Conservation (phyloP, 2,113 vertebrate genomes). For the Lamprotornis superbus region DNA sequence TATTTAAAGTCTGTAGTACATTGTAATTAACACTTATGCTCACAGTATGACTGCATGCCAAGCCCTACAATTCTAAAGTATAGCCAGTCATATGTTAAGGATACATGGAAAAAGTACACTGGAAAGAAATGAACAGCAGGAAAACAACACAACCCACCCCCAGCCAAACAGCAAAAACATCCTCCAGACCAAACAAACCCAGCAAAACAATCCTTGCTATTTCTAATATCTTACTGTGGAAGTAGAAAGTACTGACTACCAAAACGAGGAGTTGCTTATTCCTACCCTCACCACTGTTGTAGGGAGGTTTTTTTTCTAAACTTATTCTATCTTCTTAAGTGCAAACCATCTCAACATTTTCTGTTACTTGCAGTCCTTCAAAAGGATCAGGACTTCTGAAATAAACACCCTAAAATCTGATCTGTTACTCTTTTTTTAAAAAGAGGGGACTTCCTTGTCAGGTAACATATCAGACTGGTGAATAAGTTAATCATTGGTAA, state of each 20-base stretch:
- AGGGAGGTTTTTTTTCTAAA: background rate
- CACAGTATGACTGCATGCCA: background rate
- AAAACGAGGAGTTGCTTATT: background rate
- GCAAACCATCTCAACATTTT: background rate
- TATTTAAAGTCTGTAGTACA: background rate
- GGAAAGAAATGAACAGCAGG: background rate
- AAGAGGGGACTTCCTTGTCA: background rate
- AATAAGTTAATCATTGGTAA: background rate
- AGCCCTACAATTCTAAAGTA: background rate
- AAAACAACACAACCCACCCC: accelerated
- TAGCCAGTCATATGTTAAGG: background rate
- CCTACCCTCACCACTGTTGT: background rate
- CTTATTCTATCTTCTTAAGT: background rate
- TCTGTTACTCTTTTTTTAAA: background rate
- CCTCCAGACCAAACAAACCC: background rate
- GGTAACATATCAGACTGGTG: background rate
- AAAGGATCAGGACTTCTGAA: background rate
- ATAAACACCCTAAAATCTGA: background rate
- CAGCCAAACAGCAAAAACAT: background rate
- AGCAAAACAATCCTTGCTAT: background rate
- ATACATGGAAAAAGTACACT: background rate
- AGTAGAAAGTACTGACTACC: background rate
- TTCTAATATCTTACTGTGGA: background rate
- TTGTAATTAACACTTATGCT: background rate
- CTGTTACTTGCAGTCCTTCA: background rate